Evolutionary conservation across 2,113 vertebrate genomes (phyloP), one percentile per base, ranked within the genome.

Genomic region (Xiphorhynchus elegans): DNA sequence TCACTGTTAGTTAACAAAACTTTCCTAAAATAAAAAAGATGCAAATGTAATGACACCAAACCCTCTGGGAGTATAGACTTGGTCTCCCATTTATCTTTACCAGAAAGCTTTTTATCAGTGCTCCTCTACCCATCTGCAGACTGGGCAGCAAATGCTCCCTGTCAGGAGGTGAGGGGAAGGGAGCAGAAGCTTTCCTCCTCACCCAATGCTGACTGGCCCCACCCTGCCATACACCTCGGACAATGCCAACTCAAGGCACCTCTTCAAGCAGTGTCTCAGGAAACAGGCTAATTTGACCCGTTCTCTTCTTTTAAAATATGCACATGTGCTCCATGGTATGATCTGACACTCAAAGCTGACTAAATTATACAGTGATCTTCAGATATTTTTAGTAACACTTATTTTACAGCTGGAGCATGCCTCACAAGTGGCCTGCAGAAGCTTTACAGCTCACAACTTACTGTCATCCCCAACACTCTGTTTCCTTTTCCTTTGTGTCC

Each of bases 261-360:
- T 74, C 28, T 35, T 35, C 55, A 58, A 76, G 46, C 20, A 47
- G 5, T 3, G n/a, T 11, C 49, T 83, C 37, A 50, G 72, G 90
- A 63, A 92, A 47, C 11, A 19, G 35, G 42, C 31, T 92, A 50
- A 63, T 93, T 90, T 95, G 63, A 77, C n/a, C 59, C 62, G 16
- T 39, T 67, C 12, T 72, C 16, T 40, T 69, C 17, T 55, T 72
- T 42, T 46, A 78, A 90, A 62, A 70, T 23, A 86, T 33, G 11
- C 66, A 47, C 7, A 49, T 56, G 58, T 33, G 68, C 69, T 80
- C 42, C 50, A 67, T 31, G 77, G 68, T 86, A 55, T 33, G 42
- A 95, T n/a, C 29, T 86, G 78, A 70, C 73, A 90, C 55, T 95
- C 79, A 90, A 81, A 90, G 40, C n/a, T 89, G 63, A 85, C 53